These are phyloP conservation scores for Melangyna quadrimaculata DNA, from an alignment of 2,888 invertebrate genomes.

Conservation along the genomic window DNA sequence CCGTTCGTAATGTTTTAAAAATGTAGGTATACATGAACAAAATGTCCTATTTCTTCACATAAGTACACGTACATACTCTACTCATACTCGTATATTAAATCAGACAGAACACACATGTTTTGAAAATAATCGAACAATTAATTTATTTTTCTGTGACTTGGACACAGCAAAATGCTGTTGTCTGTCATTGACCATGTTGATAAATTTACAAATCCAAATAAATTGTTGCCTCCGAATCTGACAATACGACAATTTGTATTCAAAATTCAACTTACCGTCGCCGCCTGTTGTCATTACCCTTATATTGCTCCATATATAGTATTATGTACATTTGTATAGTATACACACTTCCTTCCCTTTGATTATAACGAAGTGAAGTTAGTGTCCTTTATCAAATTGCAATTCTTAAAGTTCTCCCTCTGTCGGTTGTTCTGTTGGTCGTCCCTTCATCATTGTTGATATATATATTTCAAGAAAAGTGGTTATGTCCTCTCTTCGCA, in stretches of 20 bases:
- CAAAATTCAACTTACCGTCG: conserved; percentile 52
- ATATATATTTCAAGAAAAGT: conserved; percentile 33
- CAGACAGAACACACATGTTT: conserved; percentile 7
- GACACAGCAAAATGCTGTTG: conserved; percentile 47
- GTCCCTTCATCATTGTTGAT: conserved; percentile 5
- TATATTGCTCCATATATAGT: not conserved
- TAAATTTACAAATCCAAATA: conserved; percentile 66
- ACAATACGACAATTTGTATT: conserved; percentile 68
- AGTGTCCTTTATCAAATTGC: not conserved
- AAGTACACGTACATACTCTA: no score
- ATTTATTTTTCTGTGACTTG: conserved; percentile 17
- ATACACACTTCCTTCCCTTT: not conserved
- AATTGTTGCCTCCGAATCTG: conserved; percentile 57
- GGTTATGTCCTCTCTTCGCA: conserved; percentile 11
- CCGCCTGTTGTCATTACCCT: conserved; percentile 4
- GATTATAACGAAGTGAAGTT: not conserved
- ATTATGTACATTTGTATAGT: not conserved
- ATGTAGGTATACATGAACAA: not conserved
- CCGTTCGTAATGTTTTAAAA: not conserved
- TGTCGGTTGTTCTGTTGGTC: not conserved
- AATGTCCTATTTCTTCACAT: not conserved
- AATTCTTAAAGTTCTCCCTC: not conserved
- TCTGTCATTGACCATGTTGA: conserved; percentile 63
- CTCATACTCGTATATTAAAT: no score
- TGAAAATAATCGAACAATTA: conserved; percentile 35